Conservation (phyloP, 2,888 invertebrate genomes). For the Sphaeridia pumilis region DNA sequence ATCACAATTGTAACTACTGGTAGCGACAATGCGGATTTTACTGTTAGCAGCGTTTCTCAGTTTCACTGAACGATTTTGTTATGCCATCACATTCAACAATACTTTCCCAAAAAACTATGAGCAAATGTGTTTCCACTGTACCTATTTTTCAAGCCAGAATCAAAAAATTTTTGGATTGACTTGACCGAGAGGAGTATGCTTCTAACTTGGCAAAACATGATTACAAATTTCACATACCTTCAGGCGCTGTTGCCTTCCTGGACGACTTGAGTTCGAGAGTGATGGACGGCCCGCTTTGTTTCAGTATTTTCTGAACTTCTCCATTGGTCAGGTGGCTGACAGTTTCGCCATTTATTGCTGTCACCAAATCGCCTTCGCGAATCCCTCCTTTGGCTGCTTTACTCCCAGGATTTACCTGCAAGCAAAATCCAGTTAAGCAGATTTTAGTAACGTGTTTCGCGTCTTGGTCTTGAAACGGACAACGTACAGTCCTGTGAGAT, state of each 20-base stretch:
- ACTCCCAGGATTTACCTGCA: conserved; percentile 72
- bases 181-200: too few relatives aligned
- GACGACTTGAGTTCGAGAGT: conserved; percentile 28
- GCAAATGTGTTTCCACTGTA: too few relatives aligned
- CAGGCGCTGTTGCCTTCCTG: conserved; percentile 21
- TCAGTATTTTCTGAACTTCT: conserved; percentile 30
- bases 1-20: too few relatives aligned
- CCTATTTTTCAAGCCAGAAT: too few relatives aligned
- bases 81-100: too few relatives aligned
- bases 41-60: too few relatives aligned
- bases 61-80: too few relatives aligned
- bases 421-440: neutral
- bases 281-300: conserved; percentile 27
- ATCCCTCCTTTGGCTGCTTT: conserved; percentile 70
- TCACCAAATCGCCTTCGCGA: conserved; percentile 67
- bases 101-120: too few relatives aligned
- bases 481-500: conserved; percentile 28
- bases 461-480: neutral
- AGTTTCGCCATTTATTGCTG: conserved; percentile 61
- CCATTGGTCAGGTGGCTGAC: conserved; percentile 47
- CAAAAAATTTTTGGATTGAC: neutral
- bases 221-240: too few relatives aligned
- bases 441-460: neutral
- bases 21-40: too few relatives aligned
- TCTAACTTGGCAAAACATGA: neutral